A percentile compares a stretch with the other conserved stretches of the same genome.
Evolutionary conservation across 1,140 invertebrate species (phyloP).

Genomic region (Daktulosphaira vitifoliae): DNA sequence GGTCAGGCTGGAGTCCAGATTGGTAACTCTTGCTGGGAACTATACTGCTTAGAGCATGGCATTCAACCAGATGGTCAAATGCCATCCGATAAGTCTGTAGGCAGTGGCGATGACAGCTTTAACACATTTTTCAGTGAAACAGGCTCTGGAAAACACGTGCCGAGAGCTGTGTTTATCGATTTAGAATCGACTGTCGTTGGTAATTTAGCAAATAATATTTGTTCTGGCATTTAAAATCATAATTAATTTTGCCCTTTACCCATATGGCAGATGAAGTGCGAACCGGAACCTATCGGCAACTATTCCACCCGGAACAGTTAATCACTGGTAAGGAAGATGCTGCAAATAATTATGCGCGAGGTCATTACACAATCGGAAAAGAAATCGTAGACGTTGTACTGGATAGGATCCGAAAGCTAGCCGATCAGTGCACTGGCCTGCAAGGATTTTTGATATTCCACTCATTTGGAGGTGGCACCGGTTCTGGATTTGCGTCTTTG

Average conservation of each 20-base stretch:
- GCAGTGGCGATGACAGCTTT: conserved; percentile 70
- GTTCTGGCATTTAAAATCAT: background rate
- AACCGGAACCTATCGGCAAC: conserved; percentile 70
- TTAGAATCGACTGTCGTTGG: conserved; percentile 80
- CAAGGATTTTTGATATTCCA: conserved; percentile 87
- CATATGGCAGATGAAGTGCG: conserved; percentile 58
- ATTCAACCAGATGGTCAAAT: conserved; percentile 67
- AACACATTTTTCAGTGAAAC: conserved; percentile 88
- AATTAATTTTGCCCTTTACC: background rate
- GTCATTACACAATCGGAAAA: conserved; percentile 86
- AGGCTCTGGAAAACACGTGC: conserved; percentile 76
- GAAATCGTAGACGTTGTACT: conserved; percentile 74
- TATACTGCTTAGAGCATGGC: conserved; percentile 72
- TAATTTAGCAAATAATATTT: conserved; percentile 41
- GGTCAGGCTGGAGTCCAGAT: conserved; percentile 77
- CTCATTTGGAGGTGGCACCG: conserved; percentile 81
- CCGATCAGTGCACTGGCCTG: conserved; percentile 76
- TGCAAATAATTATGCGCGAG: conserved; percentile 80
- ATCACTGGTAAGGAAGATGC: conserved; percentile 83
- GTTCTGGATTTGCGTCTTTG: conserved; percentile 77
- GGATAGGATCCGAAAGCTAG: conserved; percentile 67
- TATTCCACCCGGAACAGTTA: conserved; percentile 78
- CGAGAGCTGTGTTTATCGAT: conserved; percentile 75
- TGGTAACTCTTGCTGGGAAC: conserved; percentile 70
- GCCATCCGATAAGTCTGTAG: conserved; percentile 51